phyloP scores from a whole-genome alignment of 2,797 vertebrate species.

The Coranthus polyacanthus region DNA sequence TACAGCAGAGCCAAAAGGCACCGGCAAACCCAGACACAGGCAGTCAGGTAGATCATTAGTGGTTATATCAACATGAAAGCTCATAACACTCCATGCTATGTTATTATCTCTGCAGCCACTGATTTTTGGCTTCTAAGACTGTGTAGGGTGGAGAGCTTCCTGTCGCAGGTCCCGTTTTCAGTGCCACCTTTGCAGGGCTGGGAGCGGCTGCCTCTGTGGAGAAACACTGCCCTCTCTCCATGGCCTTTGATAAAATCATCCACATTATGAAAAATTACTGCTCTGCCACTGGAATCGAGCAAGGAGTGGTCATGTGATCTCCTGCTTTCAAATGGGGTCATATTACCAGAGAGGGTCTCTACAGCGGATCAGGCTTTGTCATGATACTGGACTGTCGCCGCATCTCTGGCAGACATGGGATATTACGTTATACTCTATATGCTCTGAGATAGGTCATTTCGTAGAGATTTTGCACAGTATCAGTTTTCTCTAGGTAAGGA shows the following conservation, averaged over 20 bases:
- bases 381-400: constrained; percentile 10
- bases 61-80: constrained; percentile 72
- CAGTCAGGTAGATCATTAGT: constrained; percentile 70
- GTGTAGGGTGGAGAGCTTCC: constrained; percentile 61
- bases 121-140: constrained; percentile 52
- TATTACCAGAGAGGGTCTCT: constrained; percentile 17
- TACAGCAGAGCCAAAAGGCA: constrained; percentile 55
- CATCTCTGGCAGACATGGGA: constrained; percentile 26
- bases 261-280: constrained; percentile 35
- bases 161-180: constrained; percentile 51
- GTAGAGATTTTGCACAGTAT: not conserved
- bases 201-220: constrained; percentile 28
- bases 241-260: constrained; percentile 55
- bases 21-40: constrained; percentile 60
- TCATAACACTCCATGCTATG: constrained; percentile 59
- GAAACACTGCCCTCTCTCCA: constrained; percentile 57
- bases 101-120: constrained; percentile 66
- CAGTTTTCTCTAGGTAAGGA: not conserved
- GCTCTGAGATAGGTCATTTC: too few relatives aligned
- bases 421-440: not conserved
- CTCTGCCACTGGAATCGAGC: constrained; percentile 11
- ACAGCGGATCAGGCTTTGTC: constrained; percentile 34
- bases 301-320: constrained; percentile 29
- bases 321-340: constrained; percentile 28
- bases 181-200: constrained; percentile 24